Base-by-base conservation (phyloP, 2,888 invertebrate genomes). In the Meliscaeva auricollis region DNA sequence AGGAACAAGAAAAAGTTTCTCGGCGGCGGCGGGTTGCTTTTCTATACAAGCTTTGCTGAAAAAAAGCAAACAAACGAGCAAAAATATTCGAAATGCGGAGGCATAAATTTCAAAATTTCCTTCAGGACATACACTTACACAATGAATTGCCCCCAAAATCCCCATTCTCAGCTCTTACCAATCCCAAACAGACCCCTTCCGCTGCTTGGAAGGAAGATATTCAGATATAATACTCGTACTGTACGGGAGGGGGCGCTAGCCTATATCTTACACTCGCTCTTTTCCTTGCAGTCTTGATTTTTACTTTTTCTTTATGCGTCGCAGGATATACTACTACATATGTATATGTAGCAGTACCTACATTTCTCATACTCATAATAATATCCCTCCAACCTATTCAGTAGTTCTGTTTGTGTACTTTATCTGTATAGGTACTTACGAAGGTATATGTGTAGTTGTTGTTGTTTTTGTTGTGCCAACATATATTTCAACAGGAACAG, bases 41-140 rank as follows among this genome's bases (percentile, higher is more conserved):
- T 4, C 26, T 26, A n/a, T n/a, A n/a, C n/a, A n/a, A n/a, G n/a
- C 26, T 26, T 26, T 26, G 26, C 26, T 56, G 75, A 56, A 84
- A 80, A 60, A 80, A 80, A 84, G 54, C 60, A 80, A 84, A 72
- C 75, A 80, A 80, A 72, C 80, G 80, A 80, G 84, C 75, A 80
- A 76, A 82, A 84, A 80, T 84, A 84, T 84, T 84, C 75, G 75
- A 84, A 75, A 84, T 80, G 84, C 84, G 84, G 84, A 74, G 84
- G 84, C 80, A 84, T 84, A 80, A 76, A 84, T 84, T 84, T 80
- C 66, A 68, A 84, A 84, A 84, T 72, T 80, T 66, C 84, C 84
- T 80, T 48, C 70, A 76, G 84, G 80, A 68, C 75, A 84, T 72
- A 68, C 58, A 41, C 54, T 46, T 54, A 30, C 62, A 73, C 64